These are phyloP conservation scores for Phalacrocorax pelagicus DNA, from an alignment of 2,113 vertebrate species.

Conservation along the genomic window DNA sequence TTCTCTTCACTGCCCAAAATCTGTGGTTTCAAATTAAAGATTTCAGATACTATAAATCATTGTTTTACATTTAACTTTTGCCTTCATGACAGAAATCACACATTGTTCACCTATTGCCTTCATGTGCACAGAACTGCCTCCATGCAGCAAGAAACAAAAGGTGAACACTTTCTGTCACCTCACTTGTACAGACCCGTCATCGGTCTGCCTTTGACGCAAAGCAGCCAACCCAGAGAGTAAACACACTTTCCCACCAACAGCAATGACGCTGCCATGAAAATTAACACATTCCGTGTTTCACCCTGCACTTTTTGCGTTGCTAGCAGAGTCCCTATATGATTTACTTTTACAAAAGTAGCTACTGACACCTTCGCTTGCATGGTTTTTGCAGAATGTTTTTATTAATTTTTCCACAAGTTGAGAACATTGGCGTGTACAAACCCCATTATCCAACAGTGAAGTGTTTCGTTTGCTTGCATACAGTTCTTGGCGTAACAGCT, in stretches of 20 bases:
- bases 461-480: background rate
- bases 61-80: background rate
- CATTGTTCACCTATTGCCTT: background rate
- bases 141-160: background rate
- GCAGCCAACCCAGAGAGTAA: background rate
- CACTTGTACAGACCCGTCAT: background rate
- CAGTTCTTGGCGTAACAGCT: background rate
- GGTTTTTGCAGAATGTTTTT: background rate
- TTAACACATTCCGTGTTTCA: background rate
- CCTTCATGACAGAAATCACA: background rate
- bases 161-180: background rate
- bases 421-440: background rate
- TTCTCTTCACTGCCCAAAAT: background rate
- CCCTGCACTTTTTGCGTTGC: background rate
- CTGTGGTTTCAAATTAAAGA: background rate
- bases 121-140: background rate
- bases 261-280: background rate
- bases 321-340: background rate
- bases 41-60: background rate
- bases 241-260: background rate
- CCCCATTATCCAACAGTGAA: background rate
- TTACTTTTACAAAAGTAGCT: background rate
- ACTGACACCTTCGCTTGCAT: background rate
- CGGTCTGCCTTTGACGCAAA: accelerated
- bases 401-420: background rate